phyloP scores from a whole-genome alignment of 2,888 invertebrate species.

The Brenthis daphne region DNA sequence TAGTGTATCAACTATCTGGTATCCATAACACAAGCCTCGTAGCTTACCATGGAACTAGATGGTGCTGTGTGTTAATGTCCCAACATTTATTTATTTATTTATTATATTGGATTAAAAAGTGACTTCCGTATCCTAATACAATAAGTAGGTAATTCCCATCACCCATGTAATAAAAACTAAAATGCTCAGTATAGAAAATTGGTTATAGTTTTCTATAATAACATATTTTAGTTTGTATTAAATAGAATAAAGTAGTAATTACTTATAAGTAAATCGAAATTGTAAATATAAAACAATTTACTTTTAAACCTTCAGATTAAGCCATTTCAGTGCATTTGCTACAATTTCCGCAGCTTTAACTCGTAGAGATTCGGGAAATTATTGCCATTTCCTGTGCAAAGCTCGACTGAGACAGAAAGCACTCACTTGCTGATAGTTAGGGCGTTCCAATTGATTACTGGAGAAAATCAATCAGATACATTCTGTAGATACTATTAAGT shows the following conservation, averaged over 20 bases:
- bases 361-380: conserved; percentile 43
- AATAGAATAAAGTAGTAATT: background rate
- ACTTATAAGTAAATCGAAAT: conserved; percentile 17
- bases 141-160: too few relatives aligned
- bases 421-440: conserved; percentile 18
- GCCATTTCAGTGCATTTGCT: conserved; percentile 34
- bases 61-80: too few relatives aligned
- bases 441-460: conserved; percentile 12
- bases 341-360: conserved; percentile 43
- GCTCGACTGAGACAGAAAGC: conserved; percentile 8
- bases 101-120: too few relatives aligned
- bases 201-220: too few relatives aligned
- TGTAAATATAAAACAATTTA: conserved; percentile 2
- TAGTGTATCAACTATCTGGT: too few relatives aligned
- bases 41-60: too few relatives aligned
- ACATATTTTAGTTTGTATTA: background rate
- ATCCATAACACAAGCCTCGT: too few relatives aligned
- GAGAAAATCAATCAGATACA: background rate
- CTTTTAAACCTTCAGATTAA: conserved; percentile 13
- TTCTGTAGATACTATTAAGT: background rate
- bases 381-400: conserved; percentile 43
- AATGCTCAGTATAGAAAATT: too few relatives aligned
- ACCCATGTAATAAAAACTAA: too few relatives aligned
- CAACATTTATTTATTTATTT: too few relatives aligned
- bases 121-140: too few relatives aligned